Base-by-base conservation (phyloP, 37 sponge, comb jelly and placozoan genomes). In the Aplysina aerophoba region DNA sequence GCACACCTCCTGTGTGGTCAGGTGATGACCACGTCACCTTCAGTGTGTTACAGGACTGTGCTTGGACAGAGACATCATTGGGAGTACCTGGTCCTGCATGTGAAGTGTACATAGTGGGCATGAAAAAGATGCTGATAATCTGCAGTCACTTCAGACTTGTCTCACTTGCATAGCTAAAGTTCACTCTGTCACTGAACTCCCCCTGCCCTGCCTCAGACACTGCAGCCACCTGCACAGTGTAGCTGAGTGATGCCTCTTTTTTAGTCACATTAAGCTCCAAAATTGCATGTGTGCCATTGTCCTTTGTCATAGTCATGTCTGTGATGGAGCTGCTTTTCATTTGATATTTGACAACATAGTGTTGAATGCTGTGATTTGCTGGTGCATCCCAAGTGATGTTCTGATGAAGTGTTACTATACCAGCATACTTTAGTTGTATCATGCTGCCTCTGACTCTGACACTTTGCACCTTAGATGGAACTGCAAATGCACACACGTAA, bases 151-250 rank as follows among this genome's bases (percentile, higher is more conserved):
- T n/a, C n/a, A n/a, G n/a, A n/a, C n/a, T n/a, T n/a, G 50, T 44
- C 50, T 69, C 12, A 69, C 71, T 35, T 69, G 71, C 1, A 30
- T 69, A 69, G 71, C 34, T 69, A 12, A 69, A 34, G 35, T 69
- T 1, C 34, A 69, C 15, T 35, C 4, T 35, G 28, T 69, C 31
- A 69, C 71, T 69, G 71, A 34, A 69, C 33, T 69, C 71, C 34
- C 71, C 71, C 19, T n/a, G 17, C 30, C 71, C 71, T 31, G 71
- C 30, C 1, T 27, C 6, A 6, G 28, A 34, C 27, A 69, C 71
- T 69, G 71, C 71, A 34, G 71, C 71, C 71, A 69, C 71, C 33
- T 35, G 34, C 71, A 69, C 71, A 69, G 11, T 69, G 71, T 69
- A 69, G 28, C 35, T 69, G 71, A 35, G 13, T 6, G 34, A 35